phyloP scores from a whole-genome alignment of 2,888 invertebrate genomes.

The Esperia sulphurella region DNA sequence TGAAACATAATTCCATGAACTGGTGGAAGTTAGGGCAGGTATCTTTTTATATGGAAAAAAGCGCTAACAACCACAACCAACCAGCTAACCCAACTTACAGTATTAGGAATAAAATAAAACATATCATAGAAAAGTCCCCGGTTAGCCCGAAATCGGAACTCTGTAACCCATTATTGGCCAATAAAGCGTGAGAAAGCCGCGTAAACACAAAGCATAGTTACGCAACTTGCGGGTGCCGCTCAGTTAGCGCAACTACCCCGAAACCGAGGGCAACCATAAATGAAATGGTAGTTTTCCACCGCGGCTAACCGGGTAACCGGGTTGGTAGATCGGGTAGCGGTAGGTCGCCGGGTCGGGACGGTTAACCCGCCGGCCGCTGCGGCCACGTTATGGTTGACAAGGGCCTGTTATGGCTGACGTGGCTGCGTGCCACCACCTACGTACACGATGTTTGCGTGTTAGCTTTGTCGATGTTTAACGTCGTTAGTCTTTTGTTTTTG shows the following conservation, averaged over 20 bases:
- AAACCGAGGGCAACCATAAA: constrained; percentile 73
- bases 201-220: constrained; percentile 62
- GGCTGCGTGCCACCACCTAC: constrained; percentile 35
- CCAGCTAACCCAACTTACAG: no score
- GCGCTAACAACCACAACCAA: no score
- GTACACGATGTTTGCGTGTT: constrained; percentile 26
- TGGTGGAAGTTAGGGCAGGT: no score
- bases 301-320: constrained; percentile 57
- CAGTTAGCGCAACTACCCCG: constrained; percentile 64
- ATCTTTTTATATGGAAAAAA: no score
- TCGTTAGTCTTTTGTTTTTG: background rate
- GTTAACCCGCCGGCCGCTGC: constrained; percentile 40
- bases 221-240: constrained; percentile 63
- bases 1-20: no score
- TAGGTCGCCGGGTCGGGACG: constrained; percentile 35
- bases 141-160: background rate
- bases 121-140: no score
- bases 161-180: constrained; percentile 24
- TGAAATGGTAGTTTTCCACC: constrained; percentile 76
- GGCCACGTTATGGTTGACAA: constrained; percentile 76
- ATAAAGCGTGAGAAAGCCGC: constrained; percentile 45
- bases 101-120: no score
- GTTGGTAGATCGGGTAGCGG: constrained; percentile 29
- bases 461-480: constrained; percentile 13
- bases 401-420: constrained; percentile 66